A percentile compares a stretch with the other conserved stretches of the same genome.
Evolutionary conservation across 2,888 invertebrate genomes (phyloP).

Genomic region (Eupeodes latifasciatus): DNA sequence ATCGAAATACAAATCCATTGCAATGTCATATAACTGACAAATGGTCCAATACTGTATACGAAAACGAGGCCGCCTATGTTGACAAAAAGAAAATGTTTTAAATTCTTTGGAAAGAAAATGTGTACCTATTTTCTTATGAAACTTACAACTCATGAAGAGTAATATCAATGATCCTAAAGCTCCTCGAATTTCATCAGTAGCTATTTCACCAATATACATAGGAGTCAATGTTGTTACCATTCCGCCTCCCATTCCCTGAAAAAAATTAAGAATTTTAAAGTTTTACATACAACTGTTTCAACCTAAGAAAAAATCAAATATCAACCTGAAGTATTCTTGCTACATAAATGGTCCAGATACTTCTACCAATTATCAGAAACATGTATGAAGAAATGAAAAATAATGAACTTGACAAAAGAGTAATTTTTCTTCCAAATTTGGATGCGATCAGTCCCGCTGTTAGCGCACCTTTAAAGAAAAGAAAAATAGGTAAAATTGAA

Average conservation of each 20-base stretch:
- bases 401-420: conserved; percentile 87
- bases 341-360: conserved; percentile 86
- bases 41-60: conserved; percentile 90
- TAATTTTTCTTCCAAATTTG: conserved; percentile 88
- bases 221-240: conserved; percentile 90
- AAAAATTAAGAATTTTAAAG: background rate
- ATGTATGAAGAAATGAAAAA: conserved; percentile 90
- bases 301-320: background rate
- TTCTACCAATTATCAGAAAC: conserved; percentile 86
- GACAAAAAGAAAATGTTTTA: conserved; percentile 84
- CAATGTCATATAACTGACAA: conserved; percentile 87
- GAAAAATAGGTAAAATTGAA: background rate
- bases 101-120: background rate
- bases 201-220: conserved; percentile 94
- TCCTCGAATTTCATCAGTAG: conserved; percentile 92
- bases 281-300: background rate
- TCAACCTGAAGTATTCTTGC: conserved; percentile 81
- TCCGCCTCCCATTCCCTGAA: conserved; percentile 87
- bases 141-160: conserved; percentile 87
- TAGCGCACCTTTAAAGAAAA: conserved; percentile 86
- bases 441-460: conserved; percentile 88
- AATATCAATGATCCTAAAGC: conserved; percentile 92
- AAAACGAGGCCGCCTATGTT: conserved; percentile 87
- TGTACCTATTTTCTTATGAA: background rate
- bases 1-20: conserved; percentile 88